A percentile compares a stretch with the other conserved stretches of the same genome.
These are phyloP conservation scores for Habroteleia sp. DNA, from an alignment of 2,888 invertebrate species.

Conservation along the genomic window DNA sequence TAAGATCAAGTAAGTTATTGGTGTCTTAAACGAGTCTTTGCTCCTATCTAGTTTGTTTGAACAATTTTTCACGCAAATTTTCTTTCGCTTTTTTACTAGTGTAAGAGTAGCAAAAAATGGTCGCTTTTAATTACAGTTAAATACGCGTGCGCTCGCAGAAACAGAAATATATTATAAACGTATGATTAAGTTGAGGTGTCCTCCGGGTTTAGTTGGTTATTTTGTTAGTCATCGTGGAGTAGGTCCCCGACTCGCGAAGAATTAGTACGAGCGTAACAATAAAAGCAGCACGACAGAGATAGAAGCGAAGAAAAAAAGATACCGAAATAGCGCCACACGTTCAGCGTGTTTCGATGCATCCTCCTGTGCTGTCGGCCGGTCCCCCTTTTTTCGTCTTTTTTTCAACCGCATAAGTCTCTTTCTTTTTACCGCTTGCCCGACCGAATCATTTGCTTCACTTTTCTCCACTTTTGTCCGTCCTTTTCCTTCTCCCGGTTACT, in stretches of 20 bases:
- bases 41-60: no score
- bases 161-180: conserved; percentile 61
- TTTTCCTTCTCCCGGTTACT: conserved; percentile 4
- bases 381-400: conserved; percentile 68
- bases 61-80: no score
- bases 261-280: conserved; percentile 79
- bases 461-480: conserved; percentile 5
- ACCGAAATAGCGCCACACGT: conserved; percentile 80
- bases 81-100: no score
- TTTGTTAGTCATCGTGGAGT: conserved; percentile 55
- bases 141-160: conserved; percentile 17
- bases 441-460: conserved; percentile 26
- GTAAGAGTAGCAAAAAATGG: no score
- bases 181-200: conserved; percentile 61
- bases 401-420: conserved; percentile 52
- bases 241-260: conserved; percentile 73
- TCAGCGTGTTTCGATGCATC: conserved; percentile 79
- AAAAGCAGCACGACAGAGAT: conserved; percentile 73
- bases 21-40: no score
- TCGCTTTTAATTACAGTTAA: conserved; percentile 40
- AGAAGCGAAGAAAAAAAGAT: conserved; percentile 73
- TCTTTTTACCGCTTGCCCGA: conserved; percentile 41
- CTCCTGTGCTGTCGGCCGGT: conserved; percentile 77
- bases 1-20: no score
- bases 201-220: conserved; percentile 35